A percentile compares a stretch with the other conserved stretches of the same genome.
phyloP scores from a whole-genome alignment of 2,888 invertebrate genomes.

The Heliconius charithonia region DNA sequence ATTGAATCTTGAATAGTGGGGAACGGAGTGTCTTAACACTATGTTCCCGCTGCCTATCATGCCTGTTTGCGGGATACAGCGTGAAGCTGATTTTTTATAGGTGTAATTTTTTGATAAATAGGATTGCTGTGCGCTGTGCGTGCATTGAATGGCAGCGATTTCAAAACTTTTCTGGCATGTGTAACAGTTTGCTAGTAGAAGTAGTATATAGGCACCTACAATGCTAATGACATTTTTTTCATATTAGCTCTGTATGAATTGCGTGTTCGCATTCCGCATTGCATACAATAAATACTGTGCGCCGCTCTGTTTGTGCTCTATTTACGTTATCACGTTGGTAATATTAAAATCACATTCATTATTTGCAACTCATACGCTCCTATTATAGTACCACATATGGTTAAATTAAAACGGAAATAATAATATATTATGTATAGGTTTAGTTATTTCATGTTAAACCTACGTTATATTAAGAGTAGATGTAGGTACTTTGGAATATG shows the following conservation, averaged over 20 bases:
- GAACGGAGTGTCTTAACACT: no score
- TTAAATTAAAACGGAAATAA: constrained; percentile 8
- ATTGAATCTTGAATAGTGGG: no score
- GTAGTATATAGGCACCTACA: constrained; percentile 43
- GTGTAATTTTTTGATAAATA: constrained; percentile 24
- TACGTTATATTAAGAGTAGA: background rate
- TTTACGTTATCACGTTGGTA: constrained; percentile 76
- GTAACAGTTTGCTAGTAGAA: constrained; percentile 40
- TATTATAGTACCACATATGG: constrained; percentile 39
- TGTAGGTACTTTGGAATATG: background rate
- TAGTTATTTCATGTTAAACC: background rate
- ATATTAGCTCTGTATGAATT: constrained; percentile 60
- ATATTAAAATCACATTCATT: constrained; percentile 68
- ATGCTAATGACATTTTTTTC: constrained; percentile 75
- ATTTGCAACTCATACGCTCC: constrained; percentile 56
- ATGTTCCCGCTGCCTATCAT: no score
- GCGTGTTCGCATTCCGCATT: constrained; percentile 71
- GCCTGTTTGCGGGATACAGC: no score
- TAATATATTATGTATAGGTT: background rate
- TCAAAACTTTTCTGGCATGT: constrained; percentile 52
- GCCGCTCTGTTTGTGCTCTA: constrained; percentile 77
- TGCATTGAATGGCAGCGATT: constrained; percentile 53
- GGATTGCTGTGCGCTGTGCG: constrained; percentile 18
- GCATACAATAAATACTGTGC: constrained; percentile 68
- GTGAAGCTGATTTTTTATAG: background rate